These are phyloP conservation scores for Petrocephalus schoutedeni DNA, from an alignment of 2,797 vertebrate species.

Conservation along the genomic window DNA sequence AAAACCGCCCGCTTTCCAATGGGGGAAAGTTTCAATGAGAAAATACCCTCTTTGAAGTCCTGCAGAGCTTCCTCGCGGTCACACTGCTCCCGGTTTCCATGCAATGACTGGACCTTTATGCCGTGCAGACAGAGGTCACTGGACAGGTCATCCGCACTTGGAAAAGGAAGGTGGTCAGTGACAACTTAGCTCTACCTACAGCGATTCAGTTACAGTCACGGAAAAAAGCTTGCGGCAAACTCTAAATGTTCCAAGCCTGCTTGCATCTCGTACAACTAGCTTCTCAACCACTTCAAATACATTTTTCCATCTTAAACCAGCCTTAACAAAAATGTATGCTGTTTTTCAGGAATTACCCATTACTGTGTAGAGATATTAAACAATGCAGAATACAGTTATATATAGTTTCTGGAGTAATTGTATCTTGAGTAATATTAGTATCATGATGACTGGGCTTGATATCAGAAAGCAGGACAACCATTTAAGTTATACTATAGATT, in stretches of 20 bases:
- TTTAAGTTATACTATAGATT: neutral
- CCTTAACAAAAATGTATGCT: neutral
- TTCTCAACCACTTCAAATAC: neutral
- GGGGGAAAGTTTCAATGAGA: neutral
- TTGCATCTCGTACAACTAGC: neutral
- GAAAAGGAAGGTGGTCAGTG: neutral
- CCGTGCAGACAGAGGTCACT: slow-evolving; percentile 83
- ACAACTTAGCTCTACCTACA: neutral
- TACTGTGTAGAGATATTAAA: neutral
- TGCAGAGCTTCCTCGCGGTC: slow-evolving; percentile 86
- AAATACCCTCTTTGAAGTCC: slow-evolving; percentile 81
- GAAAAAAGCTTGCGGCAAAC: neutral
- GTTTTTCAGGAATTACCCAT: neutral
- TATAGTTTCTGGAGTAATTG: neutral
- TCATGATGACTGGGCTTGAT: neutral
- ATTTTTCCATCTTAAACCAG: neutral
- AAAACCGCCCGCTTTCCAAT: neutral
- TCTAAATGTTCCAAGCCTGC: neutral
- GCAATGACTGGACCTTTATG: slow-evolving; percentile 82
- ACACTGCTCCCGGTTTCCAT: slow-evolving; percentile 83
- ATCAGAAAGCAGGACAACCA: neutral
- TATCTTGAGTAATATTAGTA: neutral
- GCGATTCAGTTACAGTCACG: neutral
- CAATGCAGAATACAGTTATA: neutral
- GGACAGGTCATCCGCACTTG: slow-evolving; percentile 84